Base-by-base conservation (phyloP, 2,113 vertebrate genomes). In the Burhinus bistriatus region DNA sequence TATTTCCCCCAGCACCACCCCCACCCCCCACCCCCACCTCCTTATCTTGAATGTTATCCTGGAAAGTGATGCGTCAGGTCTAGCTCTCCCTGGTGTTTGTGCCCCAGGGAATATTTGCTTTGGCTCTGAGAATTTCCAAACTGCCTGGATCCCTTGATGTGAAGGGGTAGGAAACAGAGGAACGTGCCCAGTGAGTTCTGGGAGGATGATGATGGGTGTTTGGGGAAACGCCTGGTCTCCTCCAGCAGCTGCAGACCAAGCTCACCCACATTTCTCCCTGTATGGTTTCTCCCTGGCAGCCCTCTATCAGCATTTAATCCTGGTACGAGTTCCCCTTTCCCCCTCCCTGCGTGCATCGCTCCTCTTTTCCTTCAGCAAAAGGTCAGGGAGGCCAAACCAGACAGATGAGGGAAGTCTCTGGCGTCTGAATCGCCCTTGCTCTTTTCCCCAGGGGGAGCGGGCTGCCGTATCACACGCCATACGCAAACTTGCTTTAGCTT, bases 101-200 rank as follows among this genome's bases (percentile, higher is more conserved):
- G 9, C 38, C 65, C 45, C 16, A n/a, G 22, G 59, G 69, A 86
- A 38, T 58, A 69, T 54, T 75, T 69, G 29, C 49, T 61, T 40
- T 36, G 38, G 40, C n/a, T 88, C 51, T 2, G 15, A 73, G 40
- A 76, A 66, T 58, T 73, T 83, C 49, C 71, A 26, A 3, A n/a
- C 36, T 29, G 47, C 40, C 30, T 47, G 52, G 14, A 72, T 68
- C 6, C 42, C 51, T 89, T 11, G 11, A 20, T 36, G 32, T 52
- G 77, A 81, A 68, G 20, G 32, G 29, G 25, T 21, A 65, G 22
- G 42, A 20, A 22, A 27, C 3, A 0, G 2, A 16, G 27, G 40
- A 6, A 44, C 3, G 6, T 0, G 3, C 9, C 55, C 71, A 55
- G 29, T 0, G 3, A 55, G 26, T 12, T 23, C 52, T 13, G 38